phyloP scores from a whole-genome alignment of 2,888 invertebrate species.

The Sinotaia quadrata region DNA sequence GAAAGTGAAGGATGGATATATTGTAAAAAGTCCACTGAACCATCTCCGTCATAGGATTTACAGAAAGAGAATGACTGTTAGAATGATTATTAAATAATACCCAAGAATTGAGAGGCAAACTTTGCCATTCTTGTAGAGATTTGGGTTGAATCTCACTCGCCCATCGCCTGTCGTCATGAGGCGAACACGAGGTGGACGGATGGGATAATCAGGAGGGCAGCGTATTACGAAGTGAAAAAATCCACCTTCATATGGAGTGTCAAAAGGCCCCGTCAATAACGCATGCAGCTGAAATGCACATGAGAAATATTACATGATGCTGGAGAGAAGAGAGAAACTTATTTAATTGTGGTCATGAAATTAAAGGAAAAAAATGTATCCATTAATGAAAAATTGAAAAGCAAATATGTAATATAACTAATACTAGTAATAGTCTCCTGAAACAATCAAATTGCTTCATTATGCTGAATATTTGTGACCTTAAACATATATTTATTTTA shows the following conservation, averaged over 20 bases:
- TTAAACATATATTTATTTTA: no score
- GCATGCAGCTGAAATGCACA: conserved; percentile 74
- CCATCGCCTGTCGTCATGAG: conserved; percentile 78
- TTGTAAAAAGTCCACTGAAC: neutral
- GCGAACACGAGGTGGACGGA: conserved; percentile 76
- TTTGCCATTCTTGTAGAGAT: conserved; percentile 78
- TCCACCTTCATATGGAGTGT: conserved; percentile 78
- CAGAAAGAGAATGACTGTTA: no score
- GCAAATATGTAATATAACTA: neutral
- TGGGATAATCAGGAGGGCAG: conserved; percentile 76
- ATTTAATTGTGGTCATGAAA: neutral
- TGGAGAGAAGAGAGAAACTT: no score
- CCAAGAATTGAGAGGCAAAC: conserved; percentile 76
- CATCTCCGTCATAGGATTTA: no score
- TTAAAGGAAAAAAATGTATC: no score
- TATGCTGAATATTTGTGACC: no score
- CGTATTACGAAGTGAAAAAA: conserved; percentile 74
- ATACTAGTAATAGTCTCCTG: neutral
- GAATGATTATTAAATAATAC: no score
- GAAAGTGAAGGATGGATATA: neutral
- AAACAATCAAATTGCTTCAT: neutral
- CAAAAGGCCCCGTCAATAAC: conserved; percentile 76
- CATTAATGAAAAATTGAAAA: no score
- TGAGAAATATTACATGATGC: no score
- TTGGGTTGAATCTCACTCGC: conserved; percentile 78